Evolutionary conservation across 2,888 invertebrate species (phyloP), one percentile per base, ranked within the genome.

Genomic region (Kuschelorhynchus macadamiae): DNA sequence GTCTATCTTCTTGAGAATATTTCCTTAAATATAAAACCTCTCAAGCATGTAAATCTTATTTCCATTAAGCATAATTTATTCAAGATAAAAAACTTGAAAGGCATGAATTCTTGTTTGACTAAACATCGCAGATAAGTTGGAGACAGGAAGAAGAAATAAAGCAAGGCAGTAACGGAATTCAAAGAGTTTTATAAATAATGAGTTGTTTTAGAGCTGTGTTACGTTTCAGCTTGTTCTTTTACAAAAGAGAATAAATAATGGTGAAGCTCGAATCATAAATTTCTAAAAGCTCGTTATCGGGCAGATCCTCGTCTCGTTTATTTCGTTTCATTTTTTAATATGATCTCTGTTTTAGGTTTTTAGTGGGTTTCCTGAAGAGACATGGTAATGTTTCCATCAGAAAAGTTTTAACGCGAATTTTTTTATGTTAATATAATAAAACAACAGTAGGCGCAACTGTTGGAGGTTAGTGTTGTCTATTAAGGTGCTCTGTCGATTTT

Each of bases 121-220:
- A 39, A 50, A 14, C 16, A 17, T 41, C 25, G n/a, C 21, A 61
- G 50, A 32, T 52, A 52, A 50, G 50, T 50, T 52, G 42, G 25
- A 50, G 39, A 21, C 36, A 39, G 32, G 9, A 20, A 41, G 21
- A 50, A 61, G 33, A 50, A 61, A 61, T 61, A 61, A 62, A 41
- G 44, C 44, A 62, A 30, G 20, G 44, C 16, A 17, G 42, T 53
- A 42, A 32, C 21, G 36, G 53, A 36, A 62, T 62, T 53, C 25
- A 41, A 62, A 41, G 20, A 62, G 62, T 53, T 62, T 62, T 62
- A 62, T 62, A 62, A 62, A 44, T 62, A 33, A 62, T 62, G 49
- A 62, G 44, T 62, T 53, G 62, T 53, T 62, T 62, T 62, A 53
- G 53, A 20, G 36, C 39, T 47, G 39, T 32, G 20, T 41, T 39